phyloP scores from a whole-genome alignment of 1,140 invertebrate species.

The Eubasilissa regina region DNA sequence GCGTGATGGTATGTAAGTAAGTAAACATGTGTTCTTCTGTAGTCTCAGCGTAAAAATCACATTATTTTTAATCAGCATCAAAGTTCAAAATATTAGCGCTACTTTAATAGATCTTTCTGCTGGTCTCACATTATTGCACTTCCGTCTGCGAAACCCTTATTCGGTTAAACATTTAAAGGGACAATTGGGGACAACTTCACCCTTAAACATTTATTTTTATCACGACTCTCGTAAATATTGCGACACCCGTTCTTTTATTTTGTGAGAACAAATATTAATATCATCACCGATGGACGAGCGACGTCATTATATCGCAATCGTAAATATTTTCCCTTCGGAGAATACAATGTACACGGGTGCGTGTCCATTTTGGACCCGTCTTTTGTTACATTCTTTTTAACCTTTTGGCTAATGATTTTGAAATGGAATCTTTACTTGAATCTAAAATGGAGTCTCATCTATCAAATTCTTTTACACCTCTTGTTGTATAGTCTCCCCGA shows the following conservation, averaged over 20 bases:
- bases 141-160: constrained; percentile 32
- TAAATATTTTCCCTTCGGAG: constrained; percentile 38
- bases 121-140: constrained; percentile 31
- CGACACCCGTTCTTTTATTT: constrained; percentile 45
- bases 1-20: too few relatives aligned
- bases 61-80: too few relatives aligned
- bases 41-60: too few relatives aligned
- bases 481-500: constrained; percentile 10
- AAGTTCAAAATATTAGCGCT: too few relatives aligned
- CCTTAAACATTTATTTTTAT: constrained; percentile 47
- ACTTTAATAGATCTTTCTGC: too few relatives aligned
- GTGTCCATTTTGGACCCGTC: neutral
- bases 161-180: constrained; percentile 29
- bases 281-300: constrained; percentile 38
- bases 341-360: neutral
- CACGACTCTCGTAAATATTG: constrained; percentile 46
- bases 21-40: too few relatives aligned
- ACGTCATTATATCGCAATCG: constrained; percentile 39
- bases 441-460: constrained; percentile 31
- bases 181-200: constrained; percentile 39
- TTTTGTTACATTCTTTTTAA: constrained; percentile 41
- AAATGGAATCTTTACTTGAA: constrained; percentile 30
- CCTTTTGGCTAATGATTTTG: constrained; percentile 52
- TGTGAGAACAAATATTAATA: constrained; percentile 24
- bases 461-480: constrained; percentile 27